phyloP scores from a whole-genome alignment of 2,113 vertebrate genomes.

The human (Homo sapiens) region DNA sequence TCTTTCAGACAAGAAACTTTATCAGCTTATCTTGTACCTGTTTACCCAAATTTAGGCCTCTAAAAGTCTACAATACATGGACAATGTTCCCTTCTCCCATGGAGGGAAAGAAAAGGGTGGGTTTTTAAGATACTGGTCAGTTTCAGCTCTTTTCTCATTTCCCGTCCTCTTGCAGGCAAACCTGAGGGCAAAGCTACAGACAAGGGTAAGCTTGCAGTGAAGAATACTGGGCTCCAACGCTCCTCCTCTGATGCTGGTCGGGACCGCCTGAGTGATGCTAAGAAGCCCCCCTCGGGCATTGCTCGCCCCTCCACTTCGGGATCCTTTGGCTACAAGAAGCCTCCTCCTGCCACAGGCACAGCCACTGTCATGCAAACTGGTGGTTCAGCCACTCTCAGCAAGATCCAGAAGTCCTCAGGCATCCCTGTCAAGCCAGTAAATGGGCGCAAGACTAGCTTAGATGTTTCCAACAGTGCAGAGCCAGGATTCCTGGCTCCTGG shows the following conservation, averaged over 20 bases:
- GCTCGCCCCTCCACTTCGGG: constrained; percentile 90
- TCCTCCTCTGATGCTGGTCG: constrained; percentile 95
- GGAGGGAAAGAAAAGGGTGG: background rate
- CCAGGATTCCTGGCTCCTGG: constrained; percentile 92
- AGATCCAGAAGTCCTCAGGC: constrained; percentile 92
- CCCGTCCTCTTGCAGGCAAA: constrained; percentile 81
- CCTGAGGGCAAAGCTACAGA: constrained; percentile 91
- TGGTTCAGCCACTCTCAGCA: constrained; percentile 86
- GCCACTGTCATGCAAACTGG: constrained; percentile 94
- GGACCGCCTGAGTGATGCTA: constrained; percentile 89
- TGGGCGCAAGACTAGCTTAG: constrained; percentile 94
- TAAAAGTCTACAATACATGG: background rate
- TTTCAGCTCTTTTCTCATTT: background rate
- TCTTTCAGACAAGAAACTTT: background rate
- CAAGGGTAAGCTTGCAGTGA: constrained; percentile 92
- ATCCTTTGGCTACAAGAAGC: constrained; percentile 96
- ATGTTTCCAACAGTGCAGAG: constrained; percentile 89
- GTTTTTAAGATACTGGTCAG: background rate
- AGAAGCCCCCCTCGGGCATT: constrained; percentile 94
- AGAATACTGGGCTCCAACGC: constrained; percentile 91
- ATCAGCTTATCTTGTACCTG: background rate
- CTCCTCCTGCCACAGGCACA: constrained; percentile 84
- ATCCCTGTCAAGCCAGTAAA: constrained; percentile 94
- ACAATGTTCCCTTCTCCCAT: background rate
- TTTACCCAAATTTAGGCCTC: background rate